phyloP scores from a whole-genome alignment of 1,140 invertebrate species.

The Leptinotarsa lineolata region DNA sequence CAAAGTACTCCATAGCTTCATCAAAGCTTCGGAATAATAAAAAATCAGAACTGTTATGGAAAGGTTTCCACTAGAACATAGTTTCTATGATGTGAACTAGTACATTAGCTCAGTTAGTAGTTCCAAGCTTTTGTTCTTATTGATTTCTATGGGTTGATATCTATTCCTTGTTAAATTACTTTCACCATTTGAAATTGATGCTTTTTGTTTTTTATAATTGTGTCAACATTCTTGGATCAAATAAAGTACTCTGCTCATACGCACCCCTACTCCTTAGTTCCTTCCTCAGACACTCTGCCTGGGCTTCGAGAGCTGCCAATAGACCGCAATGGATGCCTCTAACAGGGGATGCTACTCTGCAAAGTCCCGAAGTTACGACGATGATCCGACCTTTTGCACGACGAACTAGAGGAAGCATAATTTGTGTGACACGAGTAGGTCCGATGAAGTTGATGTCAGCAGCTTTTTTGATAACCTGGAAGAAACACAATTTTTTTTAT shows the following conservation, averaged over 20 bases:
- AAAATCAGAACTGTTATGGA: too few relatives aligned
- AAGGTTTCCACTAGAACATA: too few relatives aligned
- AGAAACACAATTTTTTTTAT: not conserved
- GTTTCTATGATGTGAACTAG: too few relatives aligned
- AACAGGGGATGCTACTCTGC: slow-evolving; percentile 75
- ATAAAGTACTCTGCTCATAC: not conserved
- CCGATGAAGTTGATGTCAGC: slow-evolving; percentile 79
- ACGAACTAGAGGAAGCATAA: slow-evolving; percentile 79
- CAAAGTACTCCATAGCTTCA: too few relatives aligned
- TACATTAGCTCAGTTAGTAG: too few relatives aligned
- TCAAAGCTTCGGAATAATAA: too few relatives aligned
- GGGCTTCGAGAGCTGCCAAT: slow-evolving; percentile 77
- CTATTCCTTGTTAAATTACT: too few relatives aligned
- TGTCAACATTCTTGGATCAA: not conserved
- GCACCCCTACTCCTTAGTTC: slow-evolving; percentile 69
- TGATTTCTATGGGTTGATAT: too few relatives aligned
- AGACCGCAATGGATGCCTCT: slow-evolving; percentile 79
- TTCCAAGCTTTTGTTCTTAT: too few relatives aligned
- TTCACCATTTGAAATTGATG: too few relatives aligned
- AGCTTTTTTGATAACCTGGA: slow-evolving; percentile 67
- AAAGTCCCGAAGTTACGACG: slow-evolving; percentile 70
- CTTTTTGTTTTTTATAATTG: too few relatives aligned
- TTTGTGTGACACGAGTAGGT: slow-evolving; percentile 73
- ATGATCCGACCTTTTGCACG: slow-evolving; percentile 73
- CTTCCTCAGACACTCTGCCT: slow-evolving; percentile 77